Evolutionary conservation across 1,140 invertebrate species (phyloP), one percentile per base, ranked within the genome.

Genomic region (Schlechtendalia chinensis): DNA sequence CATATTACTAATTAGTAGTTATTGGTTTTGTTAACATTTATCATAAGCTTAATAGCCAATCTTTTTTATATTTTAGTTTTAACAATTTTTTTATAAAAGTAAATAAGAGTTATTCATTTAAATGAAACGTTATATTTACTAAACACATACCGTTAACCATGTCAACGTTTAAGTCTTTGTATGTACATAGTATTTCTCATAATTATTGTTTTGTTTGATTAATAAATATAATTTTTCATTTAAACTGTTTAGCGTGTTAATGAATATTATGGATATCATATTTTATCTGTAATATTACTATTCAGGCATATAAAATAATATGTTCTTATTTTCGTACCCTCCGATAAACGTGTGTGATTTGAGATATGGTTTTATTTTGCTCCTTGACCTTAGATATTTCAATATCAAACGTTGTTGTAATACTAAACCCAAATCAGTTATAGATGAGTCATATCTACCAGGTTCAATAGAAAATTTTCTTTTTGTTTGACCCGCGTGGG

Each of bases 401-500:
- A 72, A 72, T 72, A 72, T 19, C 19, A 27, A 29, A 8, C 24
- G 10, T 72, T 10, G 24, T 72, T 72, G n/a, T n/a, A n/a, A 72
- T n/a, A 54, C 69, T 29, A 22, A 72, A 72, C 53, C 69, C 24
- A 19, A 72, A 72, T 72, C 47, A 16, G 69, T 72, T 39, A 17
- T 53, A 22, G 69, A 72, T 72, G 69, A 72, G 24, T 72, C 69
- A 72, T 72, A 54, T n/a, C 47, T 53, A 72, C 45, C 45, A 29
- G 14, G 47, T 72, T 72, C 47, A 72, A 72, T 72, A 54, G 24
- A 72, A 72, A 29, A 54, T 53, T 59, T 39, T 59, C 16, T 17
- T 50, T 63, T 45, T 39, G 5, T 63, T 63, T 50, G 75, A 79
- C 58, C 58, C 56, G 75, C 58, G 75, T 79, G 56, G 75, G 75